A percentile compares a stretch with the other conserved stretches of the same genome.
Evolutionary conservation across 2,797 vertebrate genomes (phyloP).

Genomic region (Pitangus sulphuratus): DNA sequence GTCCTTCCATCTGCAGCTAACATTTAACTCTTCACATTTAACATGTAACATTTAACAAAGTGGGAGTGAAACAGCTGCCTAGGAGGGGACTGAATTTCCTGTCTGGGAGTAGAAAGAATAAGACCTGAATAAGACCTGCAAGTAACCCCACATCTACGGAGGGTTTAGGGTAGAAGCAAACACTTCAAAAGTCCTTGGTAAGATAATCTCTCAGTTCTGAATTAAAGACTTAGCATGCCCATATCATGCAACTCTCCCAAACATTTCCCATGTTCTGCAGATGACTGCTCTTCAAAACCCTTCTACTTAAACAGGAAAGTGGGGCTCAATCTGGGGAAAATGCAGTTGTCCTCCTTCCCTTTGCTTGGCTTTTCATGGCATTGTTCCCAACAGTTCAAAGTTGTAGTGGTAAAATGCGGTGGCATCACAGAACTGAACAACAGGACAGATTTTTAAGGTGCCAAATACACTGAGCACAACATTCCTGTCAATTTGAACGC

Average conservation of each 20-base stretch:
- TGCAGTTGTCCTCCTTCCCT: background rate
- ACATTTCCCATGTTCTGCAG: background rate
- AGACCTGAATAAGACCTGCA: background rate
- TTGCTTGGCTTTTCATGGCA: background rate
- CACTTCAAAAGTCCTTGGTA: background rate
- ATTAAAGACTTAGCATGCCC: background rate
- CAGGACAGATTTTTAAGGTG: background rate
- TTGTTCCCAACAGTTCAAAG: background rate
- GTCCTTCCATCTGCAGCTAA: background rate
- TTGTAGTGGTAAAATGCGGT: background rate
- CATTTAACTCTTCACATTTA: background rate
- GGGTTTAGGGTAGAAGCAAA: background rate
- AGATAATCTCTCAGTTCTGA: background rate
- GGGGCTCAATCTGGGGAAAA: background rate
- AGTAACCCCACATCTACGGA: background rate
- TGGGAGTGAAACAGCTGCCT: background rate
- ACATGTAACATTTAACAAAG: background rate
- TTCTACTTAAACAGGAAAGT: background rate
- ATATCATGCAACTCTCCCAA: background rate
- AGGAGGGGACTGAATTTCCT: background rate
- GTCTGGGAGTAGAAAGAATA: background rate
- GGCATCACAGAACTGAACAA: background rate
- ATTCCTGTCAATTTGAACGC: background rate
- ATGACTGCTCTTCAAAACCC: background rate
- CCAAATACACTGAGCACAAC: background rate